These are phyloP conservation scores for Prionchulus punctatus DNA, from an alignment of 2,888 invertebrate species.

Conservation along the genomic window DNA sequence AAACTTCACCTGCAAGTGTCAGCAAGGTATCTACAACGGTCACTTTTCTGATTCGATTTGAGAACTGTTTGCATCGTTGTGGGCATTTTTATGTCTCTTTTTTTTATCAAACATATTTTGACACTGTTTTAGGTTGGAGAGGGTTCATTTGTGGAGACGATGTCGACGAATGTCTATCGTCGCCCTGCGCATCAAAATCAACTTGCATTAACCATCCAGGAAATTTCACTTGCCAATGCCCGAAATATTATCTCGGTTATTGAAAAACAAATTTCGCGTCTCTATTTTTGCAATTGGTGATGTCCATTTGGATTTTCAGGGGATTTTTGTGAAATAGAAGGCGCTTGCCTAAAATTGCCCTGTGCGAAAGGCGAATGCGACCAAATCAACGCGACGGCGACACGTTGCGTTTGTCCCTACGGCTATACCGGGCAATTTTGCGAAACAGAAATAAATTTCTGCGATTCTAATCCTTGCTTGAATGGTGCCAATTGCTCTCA, in stretches of 20 bases:
- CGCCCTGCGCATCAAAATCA: no score
- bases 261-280: background rate
- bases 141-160: no score
- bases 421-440: constrained; percentile 18
- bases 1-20: constrained; percentile 14
- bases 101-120: no score
- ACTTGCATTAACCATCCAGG: constrained; percentile 13
- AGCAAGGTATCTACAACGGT: no score
- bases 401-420: constrained; percentile 14
- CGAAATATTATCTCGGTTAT: constrained; percentile 10
- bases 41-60: no score
- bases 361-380: constrained; percentile 2
- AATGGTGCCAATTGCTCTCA: constrained; percentile 21
- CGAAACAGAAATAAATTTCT: constrained; percentile 20
- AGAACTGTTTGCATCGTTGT: no score
- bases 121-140: no score
- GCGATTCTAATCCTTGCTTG: constrained; percentile 19
- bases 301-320: constrained; percentile 1
- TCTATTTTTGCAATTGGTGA: background rate
- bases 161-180: no score
- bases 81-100: no score
- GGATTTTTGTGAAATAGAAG: constrained; percentile 1
- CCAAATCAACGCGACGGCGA: background rate
- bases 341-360: background rate
- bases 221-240: constrained; percentile 13